Evolutionary conservation across 1,140 invertebrate genomes (phyloP).

Genomic region (Drosophila sulfurigaster): DNA sequence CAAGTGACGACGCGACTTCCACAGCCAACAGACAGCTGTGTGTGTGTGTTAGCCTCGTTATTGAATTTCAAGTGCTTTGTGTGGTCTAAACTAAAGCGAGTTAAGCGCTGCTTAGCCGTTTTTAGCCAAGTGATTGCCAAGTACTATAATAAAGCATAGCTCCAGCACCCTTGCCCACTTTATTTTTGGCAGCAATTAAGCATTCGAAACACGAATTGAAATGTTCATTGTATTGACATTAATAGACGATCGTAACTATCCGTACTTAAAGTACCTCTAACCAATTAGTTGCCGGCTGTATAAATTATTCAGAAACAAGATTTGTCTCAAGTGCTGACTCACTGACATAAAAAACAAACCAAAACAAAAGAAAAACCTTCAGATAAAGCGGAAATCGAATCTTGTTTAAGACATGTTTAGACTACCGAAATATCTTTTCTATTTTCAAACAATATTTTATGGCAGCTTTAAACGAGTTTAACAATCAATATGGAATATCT

Average conservation of each 20-base stretch:
- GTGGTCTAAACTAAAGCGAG: conserved; percentile 39
- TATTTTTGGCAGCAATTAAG: conserved; percentile 12
- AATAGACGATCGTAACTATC: neutral
- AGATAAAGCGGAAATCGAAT: neutral
- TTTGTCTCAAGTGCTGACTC: neutral
- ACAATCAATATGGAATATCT: neutral
- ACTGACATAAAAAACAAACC: conserved; percentile 1
- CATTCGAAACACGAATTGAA: conserved; percentile 25
- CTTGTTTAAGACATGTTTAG: neutral
- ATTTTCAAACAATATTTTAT: neutral
- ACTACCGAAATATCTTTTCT: too few relatives aligned
- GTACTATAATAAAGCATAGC: conserved; percentile 2
- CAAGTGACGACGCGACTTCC: neutral
- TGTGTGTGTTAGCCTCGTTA: conserved; percentile 59
- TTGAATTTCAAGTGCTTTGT: conserved; percentile 70
- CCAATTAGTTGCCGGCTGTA: neutral
- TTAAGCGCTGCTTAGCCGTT: conserved; percentile 7
- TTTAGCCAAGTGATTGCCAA: conserved; percentile 28
- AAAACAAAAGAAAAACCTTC: conserved; percentile 7
- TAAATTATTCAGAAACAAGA: neutral
- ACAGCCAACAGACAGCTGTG: conserved; percentile 21
- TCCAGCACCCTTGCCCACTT: neutral
- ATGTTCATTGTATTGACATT: conserved; percentile 29
- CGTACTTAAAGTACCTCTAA: neutral
- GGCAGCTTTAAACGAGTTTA: neutral